These are phyloP conservation scores for Sphinx pinastri DNA, from an alignment of 2,888 invertebrate species.

Conservation along the genomic window DNA sequence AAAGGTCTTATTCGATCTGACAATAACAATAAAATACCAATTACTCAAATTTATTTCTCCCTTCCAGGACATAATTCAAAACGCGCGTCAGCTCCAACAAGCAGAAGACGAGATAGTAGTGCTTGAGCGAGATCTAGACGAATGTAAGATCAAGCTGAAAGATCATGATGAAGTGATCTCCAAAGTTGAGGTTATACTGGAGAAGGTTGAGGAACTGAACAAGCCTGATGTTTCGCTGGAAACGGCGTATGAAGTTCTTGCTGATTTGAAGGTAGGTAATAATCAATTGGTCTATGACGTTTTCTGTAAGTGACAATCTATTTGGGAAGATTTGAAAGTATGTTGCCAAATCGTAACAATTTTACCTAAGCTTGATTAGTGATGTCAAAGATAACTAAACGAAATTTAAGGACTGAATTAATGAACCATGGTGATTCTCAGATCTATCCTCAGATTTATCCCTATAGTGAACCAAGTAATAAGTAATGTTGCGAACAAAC, in stretches of 20 bases:
- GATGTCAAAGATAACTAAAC: too few species aligned
- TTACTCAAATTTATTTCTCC: neutral
- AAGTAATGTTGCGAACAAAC: too few species aligned
- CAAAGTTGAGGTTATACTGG: slow-evolving; percentile 87
- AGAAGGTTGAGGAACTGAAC: slow-evolving; percentile 86
- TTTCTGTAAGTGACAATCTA: neutral
- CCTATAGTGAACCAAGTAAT: too few species aligned
- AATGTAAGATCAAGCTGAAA: slow-evolving; percentile 86
- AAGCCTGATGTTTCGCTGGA: slow-evolving; percentile 64
- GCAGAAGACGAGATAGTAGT: slow-evolving; percentile 91
- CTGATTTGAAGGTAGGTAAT: slow-evolving; percentile 63
- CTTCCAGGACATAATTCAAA: slow-evolving; percentile 91
- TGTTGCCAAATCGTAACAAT: too few species aligned
- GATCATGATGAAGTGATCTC: slow-evolving; percentile 89
- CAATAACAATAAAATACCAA: too few species aligned
- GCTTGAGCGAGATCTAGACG: slow-evolving; percentile 90
- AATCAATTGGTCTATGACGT: neutral
- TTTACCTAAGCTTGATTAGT: too few species aligned
- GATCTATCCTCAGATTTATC: too few species aligned
- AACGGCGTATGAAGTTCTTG: slow-evolving; percentile 72
- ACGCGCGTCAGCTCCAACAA: slow-evolving; percentile 90
- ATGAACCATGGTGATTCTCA: too few species aligned
- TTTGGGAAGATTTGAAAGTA: too few species aligned
- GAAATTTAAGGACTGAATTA: too few species aligned
- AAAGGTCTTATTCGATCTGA: too few species aligned